Percentiles rank a stretch among this genome's conserved stretches.
Conservation (phyloP, 2,113 vertebrate species). For the Trochalopteron elliotii region DNA sequence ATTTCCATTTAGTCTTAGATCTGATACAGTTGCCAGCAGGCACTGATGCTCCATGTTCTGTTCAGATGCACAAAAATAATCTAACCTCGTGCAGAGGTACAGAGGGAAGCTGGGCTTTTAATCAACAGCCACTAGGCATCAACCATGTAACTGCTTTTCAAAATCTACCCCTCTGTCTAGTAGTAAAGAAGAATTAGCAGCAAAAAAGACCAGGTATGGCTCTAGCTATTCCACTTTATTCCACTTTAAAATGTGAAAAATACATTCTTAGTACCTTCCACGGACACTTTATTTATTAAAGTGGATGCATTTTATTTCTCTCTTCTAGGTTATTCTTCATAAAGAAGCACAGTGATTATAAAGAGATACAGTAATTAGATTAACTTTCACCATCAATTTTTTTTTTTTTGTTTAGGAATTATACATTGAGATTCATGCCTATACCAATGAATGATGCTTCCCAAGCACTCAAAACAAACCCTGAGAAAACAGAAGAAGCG, state of each 20-base stretch:
- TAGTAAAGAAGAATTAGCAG: background rate
- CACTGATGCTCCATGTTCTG: background rate
- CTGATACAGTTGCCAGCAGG: background rate
- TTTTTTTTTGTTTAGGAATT: conserved; percentile 81
- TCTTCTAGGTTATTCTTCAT: background rate
- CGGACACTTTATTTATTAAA: background rate
- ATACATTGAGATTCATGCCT: conserved; percentile 95
- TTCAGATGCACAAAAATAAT: background rate
- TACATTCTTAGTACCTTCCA: background rate
- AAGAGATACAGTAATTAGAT: background rate
- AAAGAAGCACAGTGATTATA: background rate
- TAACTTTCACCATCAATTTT: background rate
- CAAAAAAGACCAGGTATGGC: background rate
- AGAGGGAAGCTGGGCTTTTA: background rate
- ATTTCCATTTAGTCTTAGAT: background rate
- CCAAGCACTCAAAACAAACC: conserved; percentile 93
- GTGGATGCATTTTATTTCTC: background rate
- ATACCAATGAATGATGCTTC: conserved; percentile 96
- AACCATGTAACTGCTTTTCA: background rate
- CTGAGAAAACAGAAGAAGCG: conserved; percentile 96
- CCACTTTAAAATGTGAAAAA: background rate
- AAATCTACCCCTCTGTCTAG: background rate
- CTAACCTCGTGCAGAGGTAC: background rate
- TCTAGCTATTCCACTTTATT: background rate
- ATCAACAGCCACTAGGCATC: background rate